Evolutionary conservation across 2,888 invertebrate genomes (phyloP).

Genomic region (Iselma pallidipennis): DNA sequence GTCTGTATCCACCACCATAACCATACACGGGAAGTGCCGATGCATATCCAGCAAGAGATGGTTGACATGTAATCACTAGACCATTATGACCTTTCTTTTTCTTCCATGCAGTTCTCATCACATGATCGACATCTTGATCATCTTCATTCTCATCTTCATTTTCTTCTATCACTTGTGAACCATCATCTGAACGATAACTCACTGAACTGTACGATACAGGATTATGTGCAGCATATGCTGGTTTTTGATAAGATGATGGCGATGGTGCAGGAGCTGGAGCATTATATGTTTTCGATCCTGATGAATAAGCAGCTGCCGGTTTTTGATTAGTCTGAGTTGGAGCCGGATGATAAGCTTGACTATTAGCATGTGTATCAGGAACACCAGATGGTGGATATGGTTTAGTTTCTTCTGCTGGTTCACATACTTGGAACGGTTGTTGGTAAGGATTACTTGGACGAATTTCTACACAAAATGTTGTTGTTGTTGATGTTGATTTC

Average conservation of each 20-base stretch:
- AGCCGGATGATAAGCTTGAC: conserved; percentile 9
- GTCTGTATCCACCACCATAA: conserved; percentile 12
- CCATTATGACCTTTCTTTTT: conserved; percentile 43
- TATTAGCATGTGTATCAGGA: conserved; percentile 6
- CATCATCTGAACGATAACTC: conserved; percentile 27
- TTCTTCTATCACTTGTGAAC: conserved; percentile 5
- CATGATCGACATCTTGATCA: conserved; percentile 26
- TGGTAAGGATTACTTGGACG: conserved; percentile 51
- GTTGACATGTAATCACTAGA: conserved; percentile 55
- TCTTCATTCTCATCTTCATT: conserved; percentile 12
- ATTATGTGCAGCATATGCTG: conserved; percentile 13
- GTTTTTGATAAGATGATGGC: conserved; percentile 21
- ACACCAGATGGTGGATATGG: conserved; percentile 1
- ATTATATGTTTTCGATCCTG: background rate
- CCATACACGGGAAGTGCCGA: conserved; percentile 30
- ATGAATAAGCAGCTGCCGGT: conserved; percentile 17
- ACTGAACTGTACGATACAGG: conserved; percentile 19
- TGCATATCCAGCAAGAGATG: conserved; percentile 52
- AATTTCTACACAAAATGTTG: conserved; percentile 58
- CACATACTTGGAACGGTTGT: conserved; percentile 53
- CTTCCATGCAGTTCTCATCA: conserved; percentile 6
- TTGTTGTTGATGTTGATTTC: conserved; percentile 55
- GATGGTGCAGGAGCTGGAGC: conserved; percentile 27
- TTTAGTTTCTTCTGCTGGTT: conserved; percentile 36
- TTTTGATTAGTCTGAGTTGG: conserved; percentile 1